Evolutionary conservation across 2,113 vertebrate species (phyloP), one percentile per base, ranked within the genome.

Genomic region (Acrocephalus kingi): DNA sequence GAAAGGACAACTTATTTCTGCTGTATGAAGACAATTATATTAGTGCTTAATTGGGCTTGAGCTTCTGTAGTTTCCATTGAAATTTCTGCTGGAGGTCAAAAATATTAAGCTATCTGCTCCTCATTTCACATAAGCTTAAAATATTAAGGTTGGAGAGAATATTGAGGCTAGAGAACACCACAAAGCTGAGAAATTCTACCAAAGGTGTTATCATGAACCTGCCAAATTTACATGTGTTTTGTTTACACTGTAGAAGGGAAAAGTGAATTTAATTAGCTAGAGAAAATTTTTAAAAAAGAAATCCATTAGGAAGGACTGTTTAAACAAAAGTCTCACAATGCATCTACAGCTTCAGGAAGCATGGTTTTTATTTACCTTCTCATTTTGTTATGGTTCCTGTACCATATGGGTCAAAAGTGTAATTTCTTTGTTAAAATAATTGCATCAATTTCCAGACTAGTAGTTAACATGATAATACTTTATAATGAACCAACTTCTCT

Each of bases 31-130:
- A 84, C 41, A 96, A 85, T 85, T 80, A 45, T 30, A 37, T 43
- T 88, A 67, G 28, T 43, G 27, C 6, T 76, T 91, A 83, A 80
- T 85, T 96, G 43, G 67, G 55, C 78, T 90, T 90, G 46, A 90
- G 35, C 25, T 69, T 15, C 0, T 39, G 19, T 22, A 63, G 48
- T 62, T 90, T 84, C 48, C 64, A 71, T 67, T 88, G 49, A 90
- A 11, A 92, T 64, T 89, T 90, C 37, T 95, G 11, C 49, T 92
- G 41, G 61, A 87, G 52, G 68, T 82, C 56, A 90, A 90, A 90
- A 89, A 63, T 86, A 84, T 71, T 80, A 84, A 77, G n/a, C 15
- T 78, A 24, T n/a, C 25, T 58, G 28, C 11, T 89, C 51, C 15
- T 81, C 2, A 23, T 81, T 90, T 89, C 45, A 54, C 18, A 45